Base-by-base conservation (phyloP, 2,888 invertebrate species). In the Pachydiplax longipennis region DNA sequence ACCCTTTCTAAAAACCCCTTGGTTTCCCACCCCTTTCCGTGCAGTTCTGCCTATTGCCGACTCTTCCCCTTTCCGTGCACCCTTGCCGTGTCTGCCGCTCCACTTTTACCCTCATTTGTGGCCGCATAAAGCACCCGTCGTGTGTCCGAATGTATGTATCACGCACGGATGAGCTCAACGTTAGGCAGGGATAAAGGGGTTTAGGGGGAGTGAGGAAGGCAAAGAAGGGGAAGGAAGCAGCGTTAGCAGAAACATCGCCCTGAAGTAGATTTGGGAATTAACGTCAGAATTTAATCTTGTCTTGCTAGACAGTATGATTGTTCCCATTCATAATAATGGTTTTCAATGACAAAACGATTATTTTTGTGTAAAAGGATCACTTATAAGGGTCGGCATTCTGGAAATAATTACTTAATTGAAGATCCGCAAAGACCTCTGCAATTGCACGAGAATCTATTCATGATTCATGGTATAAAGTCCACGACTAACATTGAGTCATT, bases 111-210 rank as follows among this genome's bases (percentile, higher is more conserved):
- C 58, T 83, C 58, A 58, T 87, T 58, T n/a, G 61, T 61, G 61
- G 61, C 87, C 37, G 87, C 87, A 87, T 87, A 87, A 87, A 65
- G 87, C 87, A 87, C 87, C 87, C 65, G 87, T 65, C 83, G 61
- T 87, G 87, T 87, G 87, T 87, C 87, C 37, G 87, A 87, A 87
- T 87, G 58, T 87, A 58, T 65, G 58, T 61, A 87, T 87, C 87
- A 87, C 87, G 87, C 87, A 58, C 87, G 37, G 87, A 87, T 87
- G 87, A 37, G 61, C 87, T 18, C 58, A 22, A 73, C 73, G 73
- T 73, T 73, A 73, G 73, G 73, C 2, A n/a, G 73, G 40, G 40
- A 40, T 40, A 40, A 40, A 40, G 44, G 5, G 53, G 53, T 18
- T 53, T 15, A 31, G 8, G 13, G 73, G 73, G 73, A 73, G 73